Conservation (phyloP, 2,113 vertebrate genomes). For the Meriones unguiculatus region DNA sequence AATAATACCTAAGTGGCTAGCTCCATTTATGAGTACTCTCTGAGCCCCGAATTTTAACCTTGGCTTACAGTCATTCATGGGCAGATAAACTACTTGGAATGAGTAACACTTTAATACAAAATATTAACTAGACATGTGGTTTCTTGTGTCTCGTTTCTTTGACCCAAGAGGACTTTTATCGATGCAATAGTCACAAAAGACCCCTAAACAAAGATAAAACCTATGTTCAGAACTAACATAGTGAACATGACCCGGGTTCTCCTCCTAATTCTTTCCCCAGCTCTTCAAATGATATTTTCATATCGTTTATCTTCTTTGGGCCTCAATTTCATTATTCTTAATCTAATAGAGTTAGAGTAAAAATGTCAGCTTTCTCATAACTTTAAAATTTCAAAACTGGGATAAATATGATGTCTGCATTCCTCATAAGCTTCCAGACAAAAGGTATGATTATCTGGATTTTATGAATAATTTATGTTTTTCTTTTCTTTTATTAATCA, state of each 20-base stretch:
- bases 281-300: background rate
- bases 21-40: conserved; percentile 10
- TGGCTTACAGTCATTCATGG: background rate
- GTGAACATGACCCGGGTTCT: background rate
- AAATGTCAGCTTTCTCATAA: background rate
- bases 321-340: background rate
- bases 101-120: background rate
- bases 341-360: background rate
- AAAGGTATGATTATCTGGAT: conserved; percentile 13
- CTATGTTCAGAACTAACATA: background rate
- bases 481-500: conserved; percentile 12
- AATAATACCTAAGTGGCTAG: conserved; percentile 18
- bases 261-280: background rate
- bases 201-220: background rate
- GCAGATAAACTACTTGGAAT: conserved; percentile 20
- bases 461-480: conserved; percentile 25
- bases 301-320: background rate
- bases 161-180: background rate
- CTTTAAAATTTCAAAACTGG: background rate
- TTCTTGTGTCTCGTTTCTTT: background rate
- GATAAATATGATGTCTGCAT: background rate
- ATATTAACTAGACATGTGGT: conserved; percentile 39
- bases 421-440: background rate
- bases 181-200: background rate
- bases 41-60: background rate